phyloP scores from a whole-genome alignment of 2,113 vertebrate genomes.

The Dipodomys merriami region DNA sequence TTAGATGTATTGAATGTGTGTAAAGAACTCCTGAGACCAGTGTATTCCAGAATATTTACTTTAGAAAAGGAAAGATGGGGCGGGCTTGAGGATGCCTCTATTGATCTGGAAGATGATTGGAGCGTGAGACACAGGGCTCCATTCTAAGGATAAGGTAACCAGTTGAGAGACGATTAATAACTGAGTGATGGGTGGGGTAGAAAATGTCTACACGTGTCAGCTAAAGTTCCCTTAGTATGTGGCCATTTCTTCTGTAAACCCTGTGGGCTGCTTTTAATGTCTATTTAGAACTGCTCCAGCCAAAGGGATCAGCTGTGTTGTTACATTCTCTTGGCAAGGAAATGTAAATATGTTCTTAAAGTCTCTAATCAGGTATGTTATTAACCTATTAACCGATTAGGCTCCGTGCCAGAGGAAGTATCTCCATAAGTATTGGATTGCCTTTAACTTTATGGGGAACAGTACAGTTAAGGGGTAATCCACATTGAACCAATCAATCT shows the following conservation, averaged over 20 bases:
- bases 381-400: conserved; percentile 63
- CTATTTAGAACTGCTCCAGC: conserved; percentile 48
- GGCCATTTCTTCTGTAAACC: conserved; percentile 40
- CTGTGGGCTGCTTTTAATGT: conserved; percentile 57
- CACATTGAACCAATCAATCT: not conserved
- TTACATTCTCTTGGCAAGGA: conserved; percentile 55
- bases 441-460: conserved; percentile 22
- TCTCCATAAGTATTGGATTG: conserved; percentile 29
- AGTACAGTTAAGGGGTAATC: not conserved
- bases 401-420: conserved; percentile 27
- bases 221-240: not conserved
- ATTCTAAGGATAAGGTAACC: conserved; percentile 42
- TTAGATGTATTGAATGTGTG: conserved; percentile 38
- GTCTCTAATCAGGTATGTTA: conserved; percentile 65
- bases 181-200: not conserved
- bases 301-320: conserved; percentile 56
- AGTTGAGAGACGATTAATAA: conserved; percentile 1
- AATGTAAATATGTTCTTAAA: conserved; percentile 68
- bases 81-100: not conserved
- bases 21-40: not conserved
- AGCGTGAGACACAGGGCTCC: not conserved
- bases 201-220: conserved; percentile 48
- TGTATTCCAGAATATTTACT: conserved; percentile 34
- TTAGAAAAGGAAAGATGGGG: not conserved
- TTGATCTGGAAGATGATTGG: conserved; percentile 40